phyloP scores from a whole-genome alignment of 2,113 vertebrate genomes.

The Fukomys damarensis region DNA sequence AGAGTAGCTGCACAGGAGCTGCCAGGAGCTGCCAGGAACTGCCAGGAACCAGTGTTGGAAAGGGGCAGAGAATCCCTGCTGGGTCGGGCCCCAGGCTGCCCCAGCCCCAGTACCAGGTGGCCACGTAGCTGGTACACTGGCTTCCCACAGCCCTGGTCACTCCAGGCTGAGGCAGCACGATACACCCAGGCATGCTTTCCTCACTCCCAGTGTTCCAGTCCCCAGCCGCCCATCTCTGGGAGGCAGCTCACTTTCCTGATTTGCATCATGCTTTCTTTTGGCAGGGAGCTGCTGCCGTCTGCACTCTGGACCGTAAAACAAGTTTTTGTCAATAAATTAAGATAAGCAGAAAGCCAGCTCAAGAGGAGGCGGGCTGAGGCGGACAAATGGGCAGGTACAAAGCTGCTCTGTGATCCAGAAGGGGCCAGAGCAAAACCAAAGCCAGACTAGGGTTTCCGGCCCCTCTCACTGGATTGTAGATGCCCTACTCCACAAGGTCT shows the following conservation, averaged over 20 bases:
- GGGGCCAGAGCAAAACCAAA: background rate
- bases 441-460: background rate
- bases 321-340: slow-evolving; percentile 84
- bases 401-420: slow-evolving; percentile 54
- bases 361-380: slow-evolving; percentile 38
- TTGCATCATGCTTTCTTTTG: slow-evolving; percentile 64
- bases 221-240: slow-evolving; percentile 67
- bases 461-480: background rate
- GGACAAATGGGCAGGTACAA: background rate
- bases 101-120: background rate
- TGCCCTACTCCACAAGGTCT: background rate
- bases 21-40: too few relatives aligned
- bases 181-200: background rate
- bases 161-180: background rate
- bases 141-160: background rate
- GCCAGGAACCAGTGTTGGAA: background rate
- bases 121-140: background rate
- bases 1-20: background rate
- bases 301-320: slow-evolving; percentile 78
- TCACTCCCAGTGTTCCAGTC: background rate
- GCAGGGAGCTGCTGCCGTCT: slow-evolving; percentile 75
- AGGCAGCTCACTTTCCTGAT: slow-evolving; percentile 66
- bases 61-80: background rate
- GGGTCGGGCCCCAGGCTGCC: background rate
- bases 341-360: slow-evolving; percentile 79